phyloP scores from a whole-genome alignment of 2,888 invertebrate genomes.

The Priocnemis perturbator region DNA sequence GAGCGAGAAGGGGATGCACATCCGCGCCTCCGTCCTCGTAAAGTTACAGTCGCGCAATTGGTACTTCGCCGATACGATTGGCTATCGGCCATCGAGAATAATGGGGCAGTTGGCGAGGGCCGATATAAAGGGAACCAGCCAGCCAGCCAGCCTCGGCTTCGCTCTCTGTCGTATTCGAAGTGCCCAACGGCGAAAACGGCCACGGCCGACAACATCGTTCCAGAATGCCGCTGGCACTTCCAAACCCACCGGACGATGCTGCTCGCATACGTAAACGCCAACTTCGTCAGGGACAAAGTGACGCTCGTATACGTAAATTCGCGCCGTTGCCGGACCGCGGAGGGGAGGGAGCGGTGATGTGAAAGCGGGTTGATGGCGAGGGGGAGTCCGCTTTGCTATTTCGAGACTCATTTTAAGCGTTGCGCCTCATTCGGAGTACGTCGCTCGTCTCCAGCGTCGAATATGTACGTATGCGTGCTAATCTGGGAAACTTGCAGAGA shows the following conservation, averaged over 20 bases:
- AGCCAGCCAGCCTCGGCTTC: slow-evolving; percentile 29
- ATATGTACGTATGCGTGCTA: no score
- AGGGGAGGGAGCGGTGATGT: slow-evolving; percentile 6
- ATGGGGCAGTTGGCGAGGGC: slow-evolving; percentile 68
- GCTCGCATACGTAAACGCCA: slow-evolving; percentile 67
- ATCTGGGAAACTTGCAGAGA: no score
- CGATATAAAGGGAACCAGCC: slow-evolving; percentile 64
- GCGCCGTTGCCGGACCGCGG: slow-evolving; percentile 1
- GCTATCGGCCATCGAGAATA: slow-evolving; percentile 71
- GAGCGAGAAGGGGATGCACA: slow-evolving; percentile 22
- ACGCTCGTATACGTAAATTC: slow-evolving; percentile 42
- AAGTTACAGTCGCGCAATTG: slow-evolving; percentile 58
- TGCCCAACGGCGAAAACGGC: slow-evolving; percentile 67
- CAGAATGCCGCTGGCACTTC: slow-evolving; percentile 65
- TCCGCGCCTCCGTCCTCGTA: slow-evolving; percentile 53
- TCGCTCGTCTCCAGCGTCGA: slow-evolving; percentile 26
- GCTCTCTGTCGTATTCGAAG: slow-evolving; percentile 64
- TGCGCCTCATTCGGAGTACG: slow-evolving; percentile 22
- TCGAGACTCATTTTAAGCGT: slow-evolving; percentile 44
- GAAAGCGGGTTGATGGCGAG: slow-evolving; percentile 1
- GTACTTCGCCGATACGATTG: slow-evolving; percentile 67
- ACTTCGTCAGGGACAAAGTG: slow-evolving; percentile 68
- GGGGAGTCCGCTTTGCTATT: slow-evolving; percentile 38
- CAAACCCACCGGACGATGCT: slow-evolving; percentile 67
- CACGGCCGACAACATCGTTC: slow-evolving; percentile 74